Evolutionary conservation across 2,113 vertebrate species (phyloP), one percentile per base, ranked within the genome.

Genomic region (Labeo rohita): DNA sequence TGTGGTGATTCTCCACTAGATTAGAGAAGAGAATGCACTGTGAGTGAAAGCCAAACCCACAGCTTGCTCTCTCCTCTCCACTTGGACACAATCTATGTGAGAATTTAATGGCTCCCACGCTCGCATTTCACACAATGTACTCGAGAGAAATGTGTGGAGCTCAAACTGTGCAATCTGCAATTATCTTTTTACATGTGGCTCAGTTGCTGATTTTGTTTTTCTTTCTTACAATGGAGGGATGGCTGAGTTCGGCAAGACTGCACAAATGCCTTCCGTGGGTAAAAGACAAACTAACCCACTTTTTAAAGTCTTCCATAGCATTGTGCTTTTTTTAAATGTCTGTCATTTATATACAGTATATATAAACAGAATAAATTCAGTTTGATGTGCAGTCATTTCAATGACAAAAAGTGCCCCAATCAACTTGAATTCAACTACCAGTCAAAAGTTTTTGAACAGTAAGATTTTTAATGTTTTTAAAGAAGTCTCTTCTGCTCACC

Each of bases 41-140:
- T 21, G 39, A 77, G 75, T 39, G 68, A 84, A 74, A 74, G 83
- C 83, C 83, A 84, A 65, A 63, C 52, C 83, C 83, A 77, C 84
- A 85, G 84, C 84, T 85, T 73, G 76, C 39, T 75, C 43, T 74
- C 85, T 59, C 34, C 59, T 80, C 78, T 56, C 63, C 54, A 54
- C 52, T 49, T 80, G 85, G 50, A 81, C 85, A 80, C 68, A 81
- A 43, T 81, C 52, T 72, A 73, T 61, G 85, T 49, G 77, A 81
- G 85, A 80, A 81, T 49, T 80, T 36, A 86, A 74, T 59, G 45
- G 15, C 36, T 59, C 79, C 85, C 70, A 80, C 23, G 66, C 77
- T 63, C 56, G 65, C 43, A 47, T 61, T 86, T 86, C 77, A 86
- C 85, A 80, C 66, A 56, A 52, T 73, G 54, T 73, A 80, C 85